These are phyloP conservation scores for Trichonephila inaurata DNA, from an alignment of 1,140 invertebrate genomes.

Conservation along the genomic window DNA sequence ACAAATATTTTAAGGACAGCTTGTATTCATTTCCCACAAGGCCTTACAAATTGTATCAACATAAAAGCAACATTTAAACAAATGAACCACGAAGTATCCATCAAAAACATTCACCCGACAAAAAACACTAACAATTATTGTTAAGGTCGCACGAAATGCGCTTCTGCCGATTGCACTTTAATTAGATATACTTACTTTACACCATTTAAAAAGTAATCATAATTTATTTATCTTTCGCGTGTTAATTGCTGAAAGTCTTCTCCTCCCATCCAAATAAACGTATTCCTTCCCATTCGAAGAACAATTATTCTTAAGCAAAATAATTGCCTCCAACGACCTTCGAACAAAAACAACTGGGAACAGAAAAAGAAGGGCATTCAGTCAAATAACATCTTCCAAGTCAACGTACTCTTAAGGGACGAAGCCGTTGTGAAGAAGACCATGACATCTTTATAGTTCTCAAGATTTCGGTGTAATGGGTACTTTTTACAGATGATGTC, in stretches of 20 bases:
- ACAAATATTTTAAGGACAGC: too few relatives aligned
- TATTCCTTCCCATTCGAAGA: background rate
- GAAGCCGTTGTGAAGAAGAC: slow-evolving; percentile 9
- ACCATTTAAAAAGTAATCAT: too few relatives aligned
- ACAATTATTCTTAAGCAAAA: slow-evolving; percentile 1
- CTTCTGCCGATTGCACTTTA: too few relatives aligned
- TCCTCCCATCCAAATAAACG: background rate
- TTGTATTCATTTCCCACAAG: too few relatives aligned
- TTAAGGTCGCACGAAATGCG: too few relatives aligned
- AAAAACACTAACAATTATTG: too few relatives aligned
- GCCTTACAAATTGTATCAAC: too few relatives aligned
- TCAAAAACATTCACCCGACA: too few relatives aligned
- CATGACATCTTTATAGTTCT: slow-evolving; percentile 54
- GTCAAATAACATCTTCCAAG: slow-evolving; percentile 16
- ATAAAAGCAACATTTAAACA: too few relatives aligned
- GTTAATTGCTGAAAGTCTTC: background rate
- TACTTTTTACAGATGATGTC: slow-evolving; percentile 67
- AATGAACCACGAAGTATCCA: too few relatives aligned
- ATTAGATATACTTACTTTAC: too few relatives aligned
- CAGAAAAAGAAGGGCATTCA: background rate
- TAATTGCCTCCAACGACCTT: background rate
- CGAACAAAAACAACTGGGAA: background rate
- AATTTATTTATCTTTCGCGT: too few relatives aligned
- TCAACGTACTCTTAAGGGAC: slow-evolving; percentile 45
- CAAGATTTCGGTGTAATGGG: slow-evolving; percentile 19